Evolutionary conservation across 2,888 invertebrate species (phyloP).

Genomic region (Caenorhabditis becei): DNA sequence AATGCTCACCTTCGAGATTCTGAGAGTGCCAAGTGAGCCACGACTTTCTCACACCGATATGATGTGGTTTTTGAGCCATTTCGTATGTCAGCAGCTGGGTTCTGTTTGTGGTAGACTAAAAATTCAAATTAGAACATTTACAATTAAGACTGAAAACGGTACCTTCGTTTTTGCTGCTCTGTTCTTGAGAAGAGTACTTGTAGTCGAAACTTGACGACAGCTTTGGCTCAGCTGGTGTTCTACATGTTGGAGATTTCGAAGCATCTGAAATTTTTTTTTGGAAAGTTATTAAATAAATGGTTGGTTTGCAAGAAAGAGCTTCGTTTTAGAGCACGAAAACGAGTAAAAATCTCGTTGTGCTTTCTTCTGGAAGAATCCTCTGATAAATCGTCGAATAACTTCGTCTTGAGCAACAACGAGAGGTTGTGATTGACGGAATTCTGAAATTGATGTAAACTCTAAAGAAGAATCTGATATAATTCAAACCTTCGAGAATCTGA

Average conservation of each 20-base stretch:
- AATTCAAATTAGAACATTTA: too few species aligned
- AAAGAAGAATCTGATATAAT: too few species aligned
- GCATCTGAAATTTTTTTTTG: constrained; percentile 57
- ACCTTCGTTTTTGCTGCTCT: constrained; percentile 76
- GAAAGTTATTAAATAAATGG: too few species aligned
- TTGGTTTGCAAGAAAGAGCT: too few species aligned
- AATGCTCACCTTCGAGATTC: constrained; percentile 78
- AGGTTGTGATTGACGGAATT: constrained; percentile 78
- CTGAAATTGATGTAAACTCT: too few species aligned
- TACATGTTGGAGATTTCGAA: constrained; percentile 37
- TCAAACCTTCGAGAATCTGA: too few species aligned
- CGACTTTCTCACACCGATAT: constrained; percentile 83
- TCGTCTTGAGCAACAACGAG: constrained; percentile 88
- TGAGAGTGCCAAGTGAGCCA: constrained; percentile 84
- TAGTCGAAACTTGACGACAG: constrained; percentile 57
- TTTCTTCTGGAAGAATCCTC: constrained; percentile 86
- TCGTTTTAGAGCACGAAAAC: too few species aligned
- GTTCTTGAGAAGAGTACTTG: constrained; percentile 63
- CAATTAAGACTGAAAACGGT: too few species aligned
- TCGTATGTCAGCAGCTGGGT: constrained; percentile 83
- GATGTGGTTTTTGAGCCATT: constrained; percentile 82
- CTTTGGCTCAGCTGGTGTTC: constrained; percentile 25
- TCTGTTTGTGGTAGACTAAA: constrained; percentile 76
- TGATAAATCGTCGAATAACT: constrained; percentile 93
- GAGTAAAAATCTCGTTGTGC: too few species aligned